phyloP scores from a whole-genome alignment of 2,888 invertebrate genomes.

The Beris chalybata region DNA sequence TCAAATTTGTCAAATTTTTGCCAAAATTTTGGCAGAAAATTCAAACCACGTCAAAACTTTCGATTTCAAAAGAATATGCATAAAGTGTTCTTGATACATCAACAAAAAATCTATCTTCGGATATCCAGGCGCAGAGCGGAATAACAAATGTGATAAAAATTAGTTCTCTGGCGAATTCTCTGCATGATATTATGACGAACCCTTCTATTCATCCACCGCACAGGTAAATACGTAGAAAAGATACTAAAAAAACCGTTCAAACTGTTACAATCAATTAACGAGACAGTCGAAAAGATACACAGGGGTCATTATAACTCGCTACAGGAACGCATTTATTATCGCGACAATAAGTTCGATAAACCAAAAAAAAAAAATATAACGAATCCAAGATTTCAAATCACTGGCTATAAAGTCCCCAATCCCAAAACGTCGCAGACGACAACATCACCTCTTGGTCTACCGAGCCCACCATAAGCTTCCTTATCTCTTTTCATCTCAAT shows the following conservation, averaged over 20 bases:
- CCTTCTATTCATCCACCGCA: too few relatives aligned
- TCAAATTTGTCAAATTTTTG: neutral
- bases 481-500: slow-evolving; percentile 25
- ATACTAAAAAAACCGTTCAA: neutral
- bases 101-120: too few relatives aligned
- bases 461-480: slow-evolving; percentile 25
- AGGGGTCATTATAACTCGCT: slow-evolving; percentile 31
- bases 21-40: neutral
- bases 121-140: too few relatives aligned
- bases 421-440: slow-evolving; percentile 6
- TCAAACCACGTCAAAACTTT: slow-evolving; percentile 1
- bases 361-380: slow-evolving; percentile 1
- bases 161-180: too few relatives aligned
- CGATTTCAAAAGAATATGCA: too few relatives aligned
- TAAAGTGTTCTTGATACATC: too few relatives aligned
- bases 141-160: too few relatives aligned
- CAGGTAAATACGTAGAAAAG: neutral
- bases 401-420: too few relatives aligned
- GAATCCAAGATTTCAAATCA: too few relatives aligned
- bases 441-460: slow-evolving; percentile 16
- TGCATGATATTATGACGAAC: too few relatives aligned
- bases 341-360: slow-evolving; percentile 30
- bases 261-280: slow-evolving; percentile 34
- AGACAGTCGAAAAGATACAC: slow-evolving; percentile 18
- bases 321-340: slow-evolving; percentile 25